Evolutionary conservation across 2,113 vertebrate species (phyloP).

Genomic region (Argyrosomus japonicus): DNA sequence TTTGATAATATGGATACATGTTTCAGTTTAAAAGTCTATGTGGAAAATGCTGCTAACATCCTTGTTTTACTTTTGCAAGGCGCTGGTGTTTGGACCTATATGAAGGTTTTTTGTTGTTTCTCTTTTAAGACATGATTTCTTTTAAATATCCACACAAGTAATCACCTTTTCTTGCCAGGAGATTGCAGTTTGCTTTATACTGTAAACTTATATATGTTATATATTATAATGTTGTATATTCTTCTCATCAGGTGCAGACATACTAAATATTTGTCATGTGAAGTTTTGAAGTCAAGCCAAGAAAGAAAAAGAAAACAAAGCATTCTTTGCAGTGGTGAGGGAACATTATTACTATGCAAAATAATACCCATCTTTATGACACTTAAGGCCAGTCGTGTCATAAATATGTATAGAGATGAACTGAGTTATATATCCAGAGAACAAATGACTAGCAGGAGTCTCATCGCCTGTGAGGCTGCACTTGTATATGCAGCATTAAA

Average conservation of each 20-base stretch:
- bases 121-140: too few relatives aligned
- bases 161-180: too few relatives aligned
- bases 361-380: constrained; percentile 31
- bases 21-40: too few relatives aligned
- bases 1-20: too few relatives aligned
- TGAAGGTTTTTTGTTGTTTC: too few relatives aligned
- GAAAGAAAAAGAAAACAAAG: constrained; percentile 12
- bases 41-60: too few relatives aligned
- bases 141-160: too few relatives aligned
- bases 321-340: neutral
- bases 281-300: neutral
- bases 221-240: too few relatives aligned
- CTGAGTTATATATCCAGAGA: constrained; percentile 39
- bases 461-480: constrained; percentile 5
- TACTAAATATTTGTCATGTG: constrained; percentile 18
- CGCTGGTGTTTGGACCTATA: too few relatives aligned
- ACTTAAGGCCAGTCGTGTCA: constrained; percentile 24
- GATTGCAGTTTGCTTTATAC: too few relatives aligned
- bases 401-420: constrained; percentile 58
- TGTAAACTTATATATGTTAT: too few relatives aligned
- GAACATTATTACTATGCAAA: constrained; percentile 37
- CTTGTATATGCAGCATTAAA: constrained; percentile 20
- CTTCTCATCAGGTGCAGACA: neutral
- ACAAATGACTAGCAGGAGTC: constrained; percentile 16
- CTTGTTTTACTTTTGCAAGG: too few relatives aligned